Evolutionary conservation across 2,888 invertebrate species (phyloP).

Genomic region (Drosophila putrida): DNA sequence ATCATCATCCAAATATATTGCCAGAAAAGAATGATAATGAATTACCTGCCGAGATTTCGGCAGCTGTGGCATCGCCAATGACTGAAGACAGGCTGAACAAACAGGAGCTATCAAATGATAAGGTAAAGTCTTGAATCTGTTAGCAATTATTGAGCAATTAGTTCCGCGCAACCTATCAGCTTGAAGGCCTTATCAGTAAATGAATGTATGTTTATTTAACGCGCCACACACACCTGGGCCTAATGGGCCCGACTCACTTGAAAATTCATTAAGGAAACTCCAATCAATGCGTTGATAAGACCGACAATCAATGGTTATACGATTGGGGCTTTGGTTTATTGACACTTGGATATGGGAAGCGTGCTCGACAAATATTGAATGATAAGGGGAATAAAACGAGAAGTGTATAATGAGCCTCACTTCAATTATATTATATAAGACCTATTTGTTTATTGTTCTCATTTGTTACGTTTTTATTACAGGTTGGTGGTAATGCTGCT

Average conservation of each 20-base stretch:
- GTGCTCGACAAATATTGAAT: neutral
- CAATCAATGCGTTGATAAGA: constrained; percentile 31
- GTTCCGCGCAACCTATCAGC: constrained; percentile 10
- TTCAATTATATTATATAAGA: neutral
- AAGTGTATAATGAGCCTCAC: neutral
- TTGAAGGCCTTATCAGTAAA: constrained; percentile 26
- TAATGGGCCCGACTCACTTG: constrained; percentile 23
- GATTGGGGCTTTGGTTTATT: constrained; percentile 41
- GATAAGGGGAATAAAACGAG: neutral
- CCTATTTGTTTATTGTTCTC: neutral
- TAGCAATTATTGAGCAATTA: constrained; percentile 6
- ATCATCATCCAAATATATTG: constrained; percentile 58
- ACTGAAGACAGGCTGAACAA: constrained; percentile 38
- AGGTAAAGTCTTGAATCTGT: constrained; percentile 22
- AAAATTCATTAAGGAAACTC: constrained; percentile 4
- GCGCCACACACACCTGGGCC: neutral
- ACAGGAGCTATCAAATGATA: constrained; percentile 25
- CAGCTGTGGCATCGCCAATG: constrained; percentile 54
- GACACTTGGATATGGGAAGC: neutral
- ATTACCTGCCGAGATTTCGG: constrained; percentile 37
- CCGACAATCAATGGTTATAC: constrained; percentile 6
- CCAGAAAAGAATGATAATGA: constrained; percentile 23
- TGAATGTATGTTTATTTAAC: constrained; percentile 11
- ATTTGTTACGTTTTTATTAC: constrained; percentile 1
- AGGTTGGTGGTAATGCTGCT: constrained; percentile 46